phyloP scores from a whole-genome alignment of 2,888 invertebrate species.

The Boloria euphrosyne region DNA sequence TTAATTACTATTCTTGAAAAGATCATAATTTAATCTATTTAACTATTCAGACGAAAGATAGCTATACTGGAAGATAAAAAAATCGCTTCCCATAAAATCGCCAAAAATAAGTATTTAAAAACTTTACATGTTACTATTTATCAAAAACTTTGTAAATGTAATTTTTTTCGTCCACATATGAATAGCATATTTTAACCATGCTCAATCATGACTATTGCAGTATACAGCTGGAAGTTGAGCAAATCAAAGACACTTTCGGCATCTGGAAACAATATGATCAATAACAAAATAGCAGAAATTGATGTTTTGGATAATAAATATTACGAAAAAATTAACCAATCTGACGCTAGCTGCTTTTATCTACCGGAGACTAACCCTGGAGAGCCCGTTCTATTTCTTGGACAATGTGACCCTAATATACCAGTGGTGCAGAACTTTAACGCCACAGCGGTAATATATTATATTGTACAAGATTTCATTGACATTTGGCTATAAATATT shows the following conservation, averaged over 20 bases:
- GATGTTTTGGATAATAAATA: slow-evolving; percentile 54
- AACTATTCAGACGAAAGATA: not conserved
- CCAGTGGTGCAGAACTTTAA: slow-evolving; percentile 53
- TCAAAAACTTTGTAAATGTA: not conserved
- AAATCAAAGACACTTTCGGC: slow-evolving; percentile 49
- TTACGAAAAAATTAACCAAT: slow-evolving; percentile 53
- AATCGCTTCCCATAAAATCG: too few relatives aligned
- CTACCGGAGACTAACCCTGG: slow-evolving; percentile 53
- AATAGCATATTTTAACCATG: too few relatives aligned
- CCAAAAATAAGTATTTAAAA: too few relatives aligned
- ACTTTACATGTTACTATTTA: not conserved
- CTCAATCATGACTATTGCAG: slow-evolving; percentile 44
- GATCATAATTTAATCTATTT: too few relatives aligned
- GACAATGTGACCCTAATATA: slow-evolving; percentile 57
- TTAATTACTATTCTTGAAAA: too few relatives aligned
- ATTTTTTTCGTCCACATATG: too few relatives aligned
- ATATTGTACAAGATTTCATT: not conserved
- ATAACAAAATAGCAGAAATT: slow-evolving; percentile 46
- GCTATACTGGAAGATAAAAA: too few relatives aligned
- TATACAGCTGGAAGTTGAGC: slow-evolving; percentile 69
- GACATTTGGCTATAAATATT: too few relatives aligned
- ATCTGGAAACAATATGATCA: slow-evolving; percentile 47
- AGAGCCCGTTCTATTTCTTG: slow-evolving; percentile 53
- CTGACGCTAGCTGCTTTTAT: slow-evolving; percentile 58
- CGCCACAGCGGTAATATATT: slow-evolving; percentile 45